These are phyloP conservation scores for Nasonia longicornis DNA, from an alignment of 1,140 invertebrate species.

Conservation along the genomic window DNA sequence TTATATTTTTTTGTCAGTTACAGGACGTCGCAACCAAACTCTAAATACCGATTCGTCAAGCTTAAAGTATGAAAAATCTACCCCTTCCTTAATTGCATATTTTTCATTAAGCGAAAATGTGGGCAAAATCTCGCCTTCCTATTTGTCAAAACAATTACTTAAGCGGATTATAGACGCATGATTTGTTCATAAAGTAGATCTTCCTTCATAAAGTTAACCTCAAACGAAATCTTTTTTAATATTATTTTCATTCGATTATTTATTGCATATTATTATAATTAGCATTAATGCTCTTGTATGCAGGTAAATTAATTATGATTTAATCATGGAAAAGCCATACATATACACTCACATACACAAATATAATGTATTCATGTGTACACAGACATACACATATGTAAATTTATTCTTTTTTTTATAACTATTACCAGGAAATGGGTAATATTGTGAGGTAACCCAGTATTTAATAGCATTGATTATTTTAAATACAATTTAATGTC, in stretches of 20 bases:
- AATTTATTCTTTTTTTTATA: conserved; percentile 18
- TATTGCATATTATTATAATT: conserved; percentile 58
- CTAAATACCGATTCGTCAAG: conserved; percentile 44
- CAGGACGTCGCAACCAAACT: conserved; percentile 50
- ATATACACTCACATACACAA: conserved; percentile 21
- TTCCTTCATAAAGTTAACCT: conserved; percentile 30
- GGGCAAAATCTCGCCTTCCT: conserved; percentile 47
- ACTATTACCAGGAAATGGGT: conserved; percentile 25
- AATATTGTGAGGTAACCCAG: conserved; percentile 35
- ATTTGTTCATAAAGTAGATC: conserved; percentile 46
- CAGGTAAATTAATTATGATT: conserved; percentile 52
- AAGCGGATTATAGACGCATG: conserved; percentile 46
- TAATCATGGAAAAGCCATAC: conserved; percentile 44
- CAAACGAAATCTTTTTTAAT: conserved; percentile 38
- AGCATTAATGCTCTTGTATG: conserved; percentile 52
- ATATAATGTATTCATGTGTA: conserved; percentile 41
- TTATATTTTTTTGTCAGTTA: conserved; percentile 49
- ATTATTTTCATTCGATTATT: conserved; percentile 51
- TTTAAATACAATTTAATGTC: conserved; percentile 35
- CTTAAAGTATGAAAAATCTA: conserved; percentile 52
- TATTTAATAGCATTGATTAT: conserved; percentile 44
- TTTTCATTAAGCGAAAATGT: conserved; percentile 49
- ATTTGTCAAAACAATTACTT: conserved; percentile 49
- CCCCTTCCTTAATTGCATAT: conserved; percentile 51
- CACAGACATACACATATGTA: conserved; percentile 41